phyloP scores from a whole-genome alignment of 2,797 vertebrate species.

The Tapera naevia region DNA sequence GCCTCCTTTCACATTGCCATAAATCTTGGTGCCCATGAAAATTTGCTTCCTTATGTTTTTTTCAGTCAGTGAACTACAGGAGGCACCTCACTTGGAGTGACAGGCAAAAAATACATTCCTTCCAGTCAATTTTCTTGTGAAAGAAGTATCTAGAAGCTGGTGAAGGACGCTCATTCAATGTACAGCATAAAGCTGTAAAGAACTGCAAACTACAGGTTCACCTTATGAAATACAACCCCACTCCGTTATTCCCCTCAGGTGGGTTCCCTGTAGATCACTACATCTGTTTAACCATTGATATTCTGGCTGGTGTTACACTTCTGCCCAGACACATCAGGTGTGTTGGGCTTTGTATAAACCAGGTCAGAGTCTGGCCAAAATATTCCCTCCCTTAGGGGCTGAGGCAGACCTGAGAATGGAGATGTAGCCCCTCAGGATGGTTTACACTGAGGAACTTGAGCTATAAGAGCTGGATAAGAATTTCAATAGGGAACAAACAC shows the following conservation, averaged over 20 bases:
- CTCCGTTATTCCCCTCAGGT: neutral
- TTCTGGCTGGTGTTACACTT: neutral
- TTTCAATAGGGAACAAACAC: neutral
- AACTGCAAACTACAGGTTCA: neutral
- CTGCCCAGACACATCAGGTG: neutral
- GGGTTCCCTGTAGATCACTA: neutral
- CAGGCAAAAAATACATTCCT: neutral
- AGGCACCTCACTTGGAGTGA: neutral
- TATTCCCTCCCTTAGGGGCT: neutral
- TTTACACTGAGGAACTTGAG: neutral
- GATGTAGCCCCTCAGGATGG: neutral
- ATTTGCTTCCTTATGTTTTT: neutral
- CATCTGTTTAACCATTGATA: neutral
- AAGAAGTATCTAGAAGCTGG: neutral
- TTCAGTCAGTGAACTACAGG: neutral
- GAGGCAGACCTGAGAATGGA: neutral
- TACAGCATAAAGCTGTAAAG: neutral
- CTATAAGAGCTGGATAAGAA: neutral
- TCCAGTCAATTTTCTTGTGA: neutral
- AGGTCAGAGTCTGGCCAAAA: neutral
- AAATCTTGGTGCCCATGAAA: neutral
- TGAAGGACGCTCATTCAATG: neutral
- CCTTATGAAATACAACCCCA: neutral
- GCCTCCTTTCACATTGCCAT: neutral
- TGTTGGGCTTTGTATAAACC: neutral